Percentiles rank a stretch among this genome's conserved stretches.
Evolutionary conservation across 2,113 vertebrate genomes (phyloP).

Genomic region (Labrus mixtus): DNA sequence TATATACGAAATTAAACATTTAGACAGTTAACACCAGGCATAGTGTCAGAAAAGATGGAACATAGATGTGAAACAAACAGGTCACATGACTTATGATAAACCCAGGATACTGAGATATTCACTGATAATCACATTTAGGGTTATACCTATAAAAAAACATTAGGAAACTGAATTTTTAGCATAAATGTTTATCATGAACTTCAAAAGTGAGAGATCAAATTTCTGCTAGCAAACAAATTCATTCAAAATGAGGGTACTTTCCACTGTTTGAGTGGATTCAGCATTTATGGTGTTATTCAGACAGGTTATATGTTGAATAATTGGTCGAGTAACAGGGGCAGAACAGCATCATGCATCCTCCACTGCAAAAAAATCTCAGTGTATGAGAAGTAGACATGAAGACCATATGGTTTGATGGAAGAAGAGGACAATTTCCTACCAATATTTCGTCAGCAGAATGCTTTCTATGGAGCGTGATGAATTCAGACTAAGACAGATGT

Average conservation of each 20-base stretch:
- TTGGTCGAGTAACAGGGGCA: neutral
- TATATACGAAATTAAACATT: constrained; percentile 22
- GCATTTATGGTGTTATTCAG: constrained; percentile 25
- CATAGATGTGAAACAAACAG: neutral
- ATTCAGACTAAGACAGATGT: constrained; percentile 53
- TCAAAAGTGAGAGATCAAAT: constrained; percentile 7
- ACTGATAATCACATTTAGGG: constrained; percentile 1
- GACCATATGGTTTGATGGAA: constrained; percentile 26
- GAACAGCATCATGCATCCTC: constrained; percentile 24
- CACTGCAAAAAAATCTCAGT: neutral
- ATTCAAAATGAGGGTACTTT: constrained; percentile 23
- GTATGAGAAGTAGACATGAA: constrained; percentile 9
- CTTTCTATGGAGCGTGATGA: constrained; percentile 46
- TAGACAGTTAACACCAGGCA: constrained; percentile 1
- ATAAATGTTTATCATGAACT: neutral
- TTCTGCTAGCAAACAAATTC: constrained; percentile 14
- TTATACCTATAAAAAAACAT: constrained; percentile 6
- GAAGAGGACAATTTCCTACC: neutral
- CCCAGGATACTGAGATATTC: neutral
- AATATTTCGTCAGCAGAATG: constrained; percentile 37
- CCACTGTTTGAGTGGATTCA: neutral
- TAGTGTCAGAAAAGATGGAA: constrained; percentile 20
- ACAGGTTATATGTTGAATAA: constrained; percentile 22
- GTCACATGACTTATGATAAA: no score
- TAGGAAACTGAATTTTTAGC: neutral